A percentile compares a stretch with the other conserved stretches of the same genome.
Conservation (phyloP, 2,888 invertebrate genomes). For the Drosophila silvestris region DNA sequence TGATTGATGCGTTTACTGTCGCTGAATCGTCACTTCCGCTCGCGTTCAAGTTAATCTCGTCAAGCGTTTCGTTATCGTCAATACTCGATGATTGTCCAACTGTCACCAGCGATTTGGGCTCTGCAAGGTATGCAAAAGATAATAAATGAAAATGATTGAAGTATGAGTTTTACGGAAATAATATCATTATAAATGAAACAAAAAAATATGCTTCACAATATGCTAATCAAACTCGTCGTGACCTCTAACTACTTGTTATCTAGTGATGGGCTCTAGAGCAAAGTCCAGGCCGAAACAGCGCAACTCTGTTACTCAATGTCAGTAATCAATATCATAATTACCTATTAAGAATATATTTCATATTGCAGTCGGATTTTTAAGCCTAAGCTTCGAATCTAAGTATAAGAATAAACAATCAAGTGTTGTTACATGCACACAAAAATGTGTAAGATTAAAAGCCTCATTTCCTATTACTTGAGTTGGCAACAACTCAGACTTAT, state of each 20-base stretch:
- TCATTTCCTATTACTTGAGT: background rate
- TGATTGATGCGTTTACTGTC: slow-evolving; percentile 22
- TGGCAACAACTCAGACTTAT: background rate
- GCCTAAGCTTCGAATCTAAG: background rate
- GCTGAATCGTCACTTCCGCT: slow-evolving; percentile 69
- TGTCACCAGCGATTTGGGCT: slow-evolving; percentile 82
- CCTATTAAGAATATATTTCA: background rate
- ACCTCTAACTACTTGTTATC: slow-evolving; percentile 42
- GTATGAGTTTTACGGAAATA: slow-evolving; percentile 13
- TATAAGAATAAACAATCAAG: background rate
- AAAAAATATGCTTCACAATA: slow-evolving; percentile 34
- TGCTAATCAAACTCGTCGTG: slow-evolving; percentile 52
- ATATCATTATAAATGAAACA: slow-evolving; percentile 2
- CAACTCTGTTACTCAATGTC: background rate
- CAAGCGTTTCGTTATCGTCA: slow-evolving; percentile 86
- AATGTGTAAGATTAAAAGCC: background rate
- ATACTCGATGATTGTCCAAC: slow-evolving; percentile 82
- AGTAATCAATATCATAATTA: slow-evolving; percentile 12
- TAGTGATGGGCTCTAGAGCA: slow-evolving; percentile 3
- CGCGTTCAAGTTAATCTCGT: slow-evolving; percentile 86
- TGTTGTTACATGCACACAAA: background rate
- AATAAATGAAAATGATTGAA: background rate
- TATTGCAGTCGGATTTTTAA: background rate
- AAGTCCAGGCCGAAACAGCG: background rate
- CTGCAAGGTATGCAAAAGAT: slow-evolving; percentile 59